phyloP scores from a whole-genome alignment of 1,140 invertebrate genomes.

The Notospermus geniculatus region DNA sequence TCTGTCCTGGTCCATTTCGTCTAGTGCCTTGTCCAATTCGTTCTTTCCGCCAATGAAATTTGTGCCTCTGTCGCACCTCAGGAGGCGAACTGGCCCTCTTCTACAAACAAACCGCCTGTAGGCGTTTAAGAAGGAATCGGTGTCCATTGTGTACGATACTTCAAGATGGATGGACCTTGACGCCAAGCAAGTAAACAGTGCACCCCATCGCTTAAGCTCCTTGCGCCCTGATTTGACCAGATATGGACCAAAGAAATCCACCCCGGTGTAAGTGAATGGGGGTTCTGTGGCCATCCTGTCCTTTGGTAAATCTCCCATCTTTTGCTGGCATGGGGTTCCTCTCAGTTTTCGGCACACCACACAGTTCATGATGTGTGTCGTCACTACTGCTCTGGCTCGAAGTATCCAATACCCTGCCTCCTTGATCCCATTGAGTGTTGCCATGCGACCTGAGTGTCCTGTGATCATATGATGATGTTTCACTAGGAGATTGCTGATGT shows the following conservation, averaged over 20 bases:
- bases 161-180: constrained; percentile 20
- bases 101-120: constrained; percentile 24
- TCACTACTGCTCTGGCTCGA: constrained; percentile 16
- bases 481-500: constrained; percentile 22
- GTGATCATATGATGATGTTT: constrained; percentile 22
- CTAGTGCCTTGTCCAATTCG: constrained; percentile 11
- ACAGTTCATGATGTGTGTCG: constrained; percentile 24
- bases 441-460: constrained; percentile 21
- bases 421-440: constrained; percentile 21
- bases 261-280: constrained; percentile 25
- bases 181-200: constrained; percentile 17
- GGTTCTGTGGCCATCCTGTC: constrained; percentile 22
- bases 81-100: constrained; percentile 33
- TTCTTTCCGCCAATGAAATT: constrained; percentile 45
- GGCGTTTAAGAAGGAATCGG: constrained; percentile 14
- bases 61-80: constrained; percentile 50
- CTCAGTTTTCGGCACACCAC: constrained; percentile 22
- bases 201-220: constrained; percentile 18
- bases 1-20: constrained; percentile 9
- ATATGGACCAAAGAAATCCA: constrained; percentile 30
- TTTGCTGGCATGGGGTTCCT: constrained; percentile 14
- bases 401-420: constrained; percentile 29
- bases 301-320: constrained; percentile 28
- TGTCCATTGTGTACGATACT: constrained; percentile 6
- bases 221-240: constrained; percentile 10